A percentile compares a stretch with the other conserved stretches of the same genome.
These are phyloP conservation scores for Myotis pilosus DNA, from an alignment of 2,797 vertebrate species.

Conservation along the genomic window DNA sequence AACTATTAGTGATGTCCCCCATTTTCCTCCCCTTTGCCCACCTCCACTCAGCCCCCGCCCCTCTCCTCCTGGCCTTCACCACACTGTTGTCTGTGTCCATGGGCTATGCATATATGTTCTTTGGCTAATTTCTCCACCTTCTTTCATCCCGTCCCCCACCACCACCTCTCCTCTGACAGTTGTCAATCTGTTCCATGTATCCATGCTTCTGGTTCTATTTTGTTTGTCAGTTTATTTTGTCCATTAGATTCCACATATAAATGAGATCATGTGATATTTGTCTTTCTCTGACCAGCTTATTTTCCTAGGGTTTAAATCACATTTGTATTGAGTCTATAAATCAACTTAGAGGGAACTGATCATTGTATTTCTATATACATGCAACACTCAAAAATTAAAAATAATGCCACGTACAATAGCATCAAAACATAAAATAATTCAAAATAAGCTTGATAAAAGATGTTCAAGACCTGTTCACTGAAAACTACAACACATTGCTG, in stretches of 20 bases:
- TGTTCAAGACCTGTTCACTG: not conserved
- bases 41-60: not conserved
- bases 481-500: not conserved
- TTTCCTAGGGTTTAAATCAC: not conserved
- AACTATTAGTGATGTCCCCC: not conserved
- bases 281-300: not conserved
- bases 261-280: not conserved
- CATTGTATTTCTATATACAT: not conserved
- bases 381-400: not conserved
- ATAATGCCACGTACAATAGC: not conserved
- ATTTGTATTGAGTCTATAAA: not conserved
- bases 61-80: not conserved
- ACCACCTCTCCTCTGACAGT: not conserved
- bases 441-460: conserved; percentile 8
- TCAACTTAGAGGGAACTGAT: not conserved
- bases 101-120: not conserved
- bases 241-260: not conserved
- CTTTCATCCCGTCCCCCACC: not conserved
- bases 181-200: not conserved
- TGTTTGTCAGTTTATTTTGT: not conserved
- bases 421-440: conserved; percentile 23
- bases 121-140: not conserved
- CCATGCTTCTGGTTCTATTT: not conserved
- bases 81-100: not conserved
- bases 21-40: not conserved